Evolutionary conservation across 2,113 vertebrate genomes (phyloP).

Genomic region (Sitta europaea): DNA sequence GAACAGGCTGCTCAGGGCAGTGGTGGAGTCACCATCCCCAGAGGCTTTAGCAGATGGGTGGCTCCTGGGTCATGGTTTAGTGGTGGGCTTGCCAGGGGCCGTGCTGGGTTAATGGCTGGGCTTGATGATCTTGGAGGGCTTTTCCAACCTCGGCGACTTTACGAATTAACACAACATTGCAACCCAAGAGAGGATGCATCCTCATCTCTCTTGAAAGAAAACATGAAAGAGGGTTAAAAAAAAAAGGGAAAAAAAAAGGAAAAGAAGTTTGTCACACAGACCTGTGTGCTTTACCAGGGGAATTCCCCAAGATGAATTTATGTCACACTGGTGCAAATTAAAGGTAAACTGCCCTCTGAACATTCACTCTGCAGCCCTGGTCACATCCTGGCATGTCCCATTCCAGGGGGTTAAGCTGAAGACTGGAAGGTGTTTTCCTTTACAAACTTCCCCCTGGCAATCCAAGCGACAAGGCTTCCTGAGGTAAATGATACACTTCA

Average conservation of each 20-base stretch:
- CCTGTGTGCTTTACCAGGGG: not conserved
- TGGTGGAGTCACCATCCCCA: not conserved
- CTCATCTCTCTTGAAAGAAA: not conserved
- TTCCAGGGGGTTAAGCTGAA: not conserved
- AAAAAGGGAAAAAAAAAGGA: rapidly evolving
- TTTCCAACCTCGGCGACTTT: not conserved
- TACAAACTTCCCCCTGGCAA: not conserved
- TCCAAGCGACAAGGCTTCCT: not conserved
- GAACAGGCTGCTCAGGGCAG: not conserved
- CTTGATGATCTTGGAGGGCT: not conserved
- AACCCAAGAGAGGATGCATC: not conserved
- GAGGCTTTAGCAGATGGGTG: not conserved
- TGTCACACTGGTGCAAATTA: not conserved
- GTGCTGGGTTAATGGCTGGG: too few species aligned
- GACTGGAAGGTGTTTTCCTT: not conserved
- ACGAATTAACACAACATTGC: rapidly evolving
- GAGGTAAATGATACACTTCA: not conserved
- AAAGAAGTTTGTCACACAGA: not conserved
- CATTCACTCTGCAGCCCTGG: not conserved
- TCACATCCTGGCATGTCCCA: rapidly evolving
- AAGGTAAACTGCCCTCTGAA: not conserved
- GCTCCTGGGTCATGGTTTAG: not conserved
- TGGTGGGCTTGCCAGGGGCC: not conserved
- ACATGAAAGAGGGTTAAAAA: too few species aligned
- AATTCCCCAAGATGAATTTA: not conserved